Evolutionary conservation across 2,113 vertebrate species (phyloP).

Genomic region (Saccopteryx bilineata): DNA sequence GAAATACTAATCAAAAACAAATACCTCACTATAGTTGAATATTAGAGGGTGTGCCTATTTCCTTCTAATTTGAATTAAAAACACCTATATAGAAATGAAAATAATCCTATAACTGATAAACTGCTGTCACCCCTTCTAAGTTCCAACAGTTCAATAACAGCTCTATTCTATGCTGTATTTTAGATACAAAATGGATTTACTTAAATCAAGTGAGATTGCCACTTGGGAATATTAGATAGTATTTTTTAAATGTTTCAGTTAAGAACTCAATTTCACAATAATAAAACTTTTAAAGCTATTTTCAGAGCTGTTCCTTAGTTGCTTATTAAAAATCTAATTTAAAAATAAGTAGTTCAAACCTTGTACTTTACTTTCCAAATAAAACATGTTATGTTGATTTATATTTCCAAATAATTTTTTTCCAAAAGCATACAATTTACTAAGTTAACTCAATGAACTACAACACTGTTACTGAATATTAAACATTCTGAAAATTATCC

Average conservation of each 20-base stretch:
- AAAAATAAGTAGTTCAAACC: slow-evolving; percentile 62
- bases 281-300: slow-evolving; percentile 48
- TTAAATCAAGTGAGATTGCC: slow-evolving; percentile 10
- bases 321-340: slow-evolving; percentile 64
- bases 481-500: slow-evolving; percentile 64
- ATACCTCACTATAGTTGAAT: not conserved
- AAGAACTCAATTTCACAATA: slow-evolving; percentile 57
- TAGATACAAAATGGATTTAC: slow-evolving; percentile 55
- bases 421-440: slow-evolving; percentile 65
- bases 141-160: slow-evolving; percentile 10
- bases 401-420: slow-evolving; percentile 36
- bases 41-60: slow-evolving; percentile 25
- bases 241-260: slow-evolving; percentile 70
- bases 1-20: slow-evolving; percentile 63
- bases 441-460: slow-evolving; percentile 59
- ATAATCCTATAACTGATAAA: slow-evolving; percentile 49
- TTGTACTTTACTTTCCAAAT: slow-evolving; percentile 68
- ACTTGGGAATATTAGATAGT: slow-evolving; percentile 16
- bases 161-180: slow-evolving; percentile 49
- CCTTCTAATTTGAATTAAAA: slow-evolving; percentile 57
- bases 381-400: slow-evolving; percentile 45
- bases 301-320: slow-evolving; percentile 51
- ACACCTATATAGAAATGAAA: slow-evolving; percentile 45
- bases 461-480: slow-evolving; percentile 68
- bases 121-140: not conserved